Conservation (phyloP, 2,888 invertebrate species). For the Andrena bicolor region DNA sequence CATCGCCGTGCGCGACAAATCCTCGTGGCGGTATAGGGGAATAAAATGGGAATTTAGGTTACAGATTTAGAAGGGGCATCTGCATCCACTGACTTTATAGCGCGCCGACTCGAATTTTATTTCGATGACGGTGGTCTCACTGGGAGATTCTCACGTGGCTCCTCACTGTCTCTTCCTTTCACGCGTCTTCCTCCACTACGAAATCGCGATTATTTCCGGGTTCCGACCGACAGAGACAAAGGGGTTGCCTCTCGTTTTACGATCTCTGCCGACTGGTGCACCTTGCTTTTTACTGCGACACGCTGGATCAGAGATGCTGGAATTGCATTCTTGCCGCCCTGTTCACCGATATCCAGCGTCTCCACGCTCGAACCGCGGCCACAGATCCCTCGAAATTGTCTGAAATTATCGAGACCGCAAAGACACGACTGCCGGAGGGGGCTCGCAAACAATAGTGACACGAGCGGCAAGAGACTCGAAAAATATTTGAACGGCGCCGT, state of each 20-base stretch:
- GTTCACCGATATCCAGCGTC: not conserved
- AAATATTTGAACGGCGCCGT: slow-evolving; percentile 37
- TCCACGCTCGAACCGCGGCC: not conserved
- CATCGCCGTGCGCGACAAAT: not conserved
- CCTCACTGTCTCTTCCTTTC: slow-evolving; percentile 9
- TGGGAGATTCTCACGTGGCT: slow-evolving; percentile 15
- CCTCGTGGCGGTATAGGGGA: not conserved
- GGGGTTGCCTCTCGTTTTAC: slow-evolving; percentile 29
- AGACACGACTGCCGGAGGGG: not conserved
- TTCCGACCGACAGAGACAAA: slow-evolving; percentile 40
- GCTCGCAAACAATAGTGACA: slow-evolving; percentile 15
- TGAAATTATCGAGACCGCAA: not conserved
- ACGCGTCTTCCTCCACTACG: slow-evolving; percentile 31
- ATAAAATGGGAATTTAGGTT: not conserved
- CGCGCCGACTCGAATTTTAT: slow-evolving; percentile 30
- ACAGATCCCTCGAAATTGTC: not conserved
- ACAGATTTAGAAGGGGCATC: slow-evolving; percentile 2
- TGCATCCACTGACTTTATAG: slow-evolving; percentile 29
- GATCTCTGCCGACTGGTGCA: slow-evolving; percentile 16
- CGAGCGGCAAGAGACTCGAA: slow-evolving; percentile 14
- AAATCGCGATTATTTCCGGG: slow-evolving; percentile 67
- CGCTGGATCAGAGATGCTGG: slow-evolving; percentile 10
- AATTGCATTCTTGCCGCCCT: not conserved
- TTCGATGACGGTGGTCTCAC: slow-evolving; percentile 1
- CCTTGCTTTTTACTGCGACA: slow-evolving; percentile 27